Conservation (phyloP, 2,113 vertebrate genomes). For the Mesoclemmys tuberculata region DNA sequence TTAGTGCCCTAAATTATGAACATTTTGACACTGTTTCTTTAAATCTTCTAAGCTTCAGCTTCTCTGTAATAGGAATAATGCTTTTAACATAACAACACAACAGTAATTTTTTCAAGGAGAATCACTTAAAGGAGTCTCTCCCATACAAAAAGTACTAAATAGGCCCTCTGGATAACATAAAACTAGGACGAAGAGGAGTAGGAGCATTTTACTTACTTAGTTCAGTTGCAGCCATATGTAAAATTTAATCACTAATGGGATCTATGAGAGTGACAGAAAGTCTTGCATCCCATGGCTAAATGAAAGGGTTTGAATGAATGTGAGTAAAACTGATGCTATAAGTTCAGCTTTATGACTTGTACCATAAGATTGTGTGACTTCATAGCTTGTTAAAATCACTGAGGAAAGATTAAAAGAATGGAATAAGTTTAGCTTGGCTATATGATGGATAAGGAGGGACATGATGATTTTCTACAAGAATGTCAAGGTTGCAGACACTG, state of each 20-base stretch:
- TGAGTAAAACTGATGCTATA: background rate
- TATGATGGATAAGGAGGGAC: background rate
- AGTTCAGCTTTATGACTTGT: background rate
- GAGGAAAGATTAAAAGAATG: background rate
- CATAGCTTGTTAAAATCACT: background rate
- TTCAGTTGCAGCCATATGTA: background rate
- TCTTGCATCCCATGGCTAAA: background rate
- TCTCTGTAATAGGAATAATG: background rate
- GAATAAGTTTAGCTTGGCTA: background rate
- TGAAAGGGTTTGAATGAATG: background rate
- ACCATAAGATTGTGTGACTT: background rate
- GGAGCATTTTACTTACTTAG: background rate
- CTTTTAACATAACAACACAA: background rate
- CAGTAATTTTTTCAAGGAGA: background rate
- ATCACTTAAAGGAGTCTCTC: background rate
- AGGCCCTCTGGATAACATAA: background rate
- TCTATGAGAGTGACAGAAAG: background rate
- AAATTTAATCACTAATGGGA: background rate
- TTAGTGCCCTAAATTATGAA: background rate
- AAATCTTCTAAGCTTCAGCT: background rate
- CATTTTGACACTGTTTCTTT: background rate
- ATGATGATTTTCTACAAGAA: too few relatives aligned
- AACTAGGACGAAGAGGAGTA: background rate
- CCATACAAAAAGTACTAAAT: background rate
- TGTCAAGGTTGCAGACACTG: too few relatives aligned